Percentiles rank a stretch among this genome's conserved stretches.
Evolutionary conservation across 2,113 vertebrate species (phyloP).

Genomic region (Andinoacara biseriatus): DNA sequence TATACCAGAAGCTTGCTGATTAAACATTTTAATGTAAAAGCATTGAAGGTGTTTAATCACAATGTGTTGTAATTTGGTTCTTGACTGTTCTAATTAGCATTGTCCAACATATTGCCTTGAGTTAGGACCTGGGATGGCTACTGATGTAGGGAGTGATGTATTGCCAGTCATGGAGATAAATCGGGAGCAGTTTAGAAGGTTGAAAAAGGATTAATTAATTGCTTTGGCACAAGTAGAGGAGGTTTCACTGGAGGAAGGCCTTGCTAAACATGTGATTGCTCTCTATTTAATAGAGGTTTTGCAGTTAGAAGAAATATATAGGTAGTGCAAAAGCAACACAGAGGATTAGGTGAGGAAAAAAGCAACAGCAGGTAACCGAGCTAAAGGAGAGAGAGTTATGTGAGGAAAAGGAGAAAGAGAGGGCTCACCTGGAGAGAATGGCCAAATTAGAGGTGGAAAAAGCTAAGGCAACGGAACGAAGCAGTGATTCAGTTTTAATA

Average conservation of each 20-base stretch:
- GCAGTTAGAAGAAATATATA: neutral
- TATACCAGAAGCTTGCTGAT: too few relatives aligned
- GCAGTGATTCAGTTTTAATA: neutral
- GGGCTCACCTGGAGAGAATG: neutral
- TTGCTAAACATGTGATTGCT: neutral
- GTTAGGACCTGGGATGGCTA: too few relatives aligned
- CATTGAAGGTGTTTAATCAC: too few relatives aligned
- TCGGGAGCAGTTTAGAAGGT: neutral
- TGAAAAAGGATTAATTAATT: neutral
- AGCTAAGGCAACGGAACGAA: neutral
- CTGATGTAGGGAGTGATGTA: too few relatives aligned
- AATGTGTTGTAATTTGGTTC: too few relatives aligned
- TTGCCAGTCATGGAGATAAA: too few relatives aligned
- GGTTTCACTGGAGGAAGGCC: neutral
- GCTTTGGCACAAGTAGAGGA: neutral
- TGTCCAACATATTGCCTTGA: too few relatives aligned
- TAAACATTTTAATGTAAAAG: too few relatives aligned
- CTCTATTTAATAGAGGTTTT: neutral
- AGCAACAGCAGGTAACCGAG: neutral
- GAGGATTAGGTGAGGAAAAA: neutral
- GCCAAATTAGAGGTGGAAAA: neutral
- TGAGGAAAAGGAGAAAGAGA: neutral
- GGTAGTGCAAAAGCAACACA: rapidly evolving
- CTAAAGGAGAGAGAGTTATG: neutral
- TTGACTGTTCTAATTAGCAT: too few relatives aligned